A percentile compares a stretch with the other conserved stretches of the same genome.
Evolutionary conservation across 1,140 invertebrate species (phyloP).

Genomic region (Drosophila pectinifera): DNA sequence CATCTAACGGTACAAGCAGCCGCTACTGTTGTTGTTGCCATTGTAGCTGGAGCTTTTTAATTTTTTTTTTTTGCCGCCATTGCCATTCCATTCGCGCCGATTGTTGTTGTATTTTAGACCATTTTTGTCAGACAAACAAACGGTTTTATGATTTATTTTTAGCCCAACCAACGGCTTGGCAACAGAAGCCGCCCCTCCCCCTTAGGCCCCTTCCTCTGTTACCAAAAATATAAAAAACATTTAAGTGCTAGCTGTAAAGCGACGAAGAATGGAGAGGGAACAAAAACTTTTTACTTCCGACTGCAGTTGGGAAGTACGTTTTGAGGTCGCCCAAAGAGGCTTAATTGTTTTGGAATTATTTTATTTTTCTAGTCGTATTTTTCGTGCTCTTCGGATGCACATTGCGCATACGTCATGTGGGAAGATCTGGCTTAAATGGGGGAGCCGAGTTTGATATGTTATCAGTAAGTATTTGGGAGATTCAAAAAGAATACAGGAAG

Average conservation of each 20-base stretch:
- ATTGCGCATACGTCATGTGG: conserved; percentile 42
- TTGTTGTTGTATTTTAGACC: conserved; percentile 79
- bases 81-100: conserved; percentile 52
- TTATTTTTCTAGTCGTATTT: conserved; percentile 6
- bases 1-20: conserved; percentile 77
- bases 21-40: conserved; percentile 71
- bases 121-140: conserved; percentile 81
- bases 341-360: conserved; percentile 47
- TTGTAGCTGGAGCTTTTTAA: conserved; percentile 48
- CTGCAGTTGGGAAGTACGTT: conserved; percentile 62
- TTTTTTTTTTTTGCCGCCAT: conserved; percentile 55
- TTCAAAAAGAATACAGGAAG: conserved; percentile 19
- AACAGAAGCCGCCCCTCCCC: conserved; percentile 34
- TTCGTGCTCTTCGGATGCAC: conserved; percentile 21
- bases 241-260: conserved; percentile 67
- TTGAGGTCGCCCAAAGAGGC: conserved; percentile 44
- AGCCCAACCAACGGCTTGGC: conserved; percentile 64
- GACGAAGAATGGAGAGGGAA: conserved; percentile 31
- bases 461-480: background rate
- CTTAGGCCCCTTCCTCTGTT: background rate
- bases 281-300: conserved; percentile 64
- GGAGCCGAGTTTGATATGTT: background rate
- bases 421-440: conserved; percentile 10
- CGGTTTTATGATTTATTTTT: conserved; percentile 80
- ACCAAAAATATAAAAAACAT: conserved; percentile 43